Base-by-base conservation (phyloP, 1,140 invertebrate species). In the Aricia agestis region DNA sequence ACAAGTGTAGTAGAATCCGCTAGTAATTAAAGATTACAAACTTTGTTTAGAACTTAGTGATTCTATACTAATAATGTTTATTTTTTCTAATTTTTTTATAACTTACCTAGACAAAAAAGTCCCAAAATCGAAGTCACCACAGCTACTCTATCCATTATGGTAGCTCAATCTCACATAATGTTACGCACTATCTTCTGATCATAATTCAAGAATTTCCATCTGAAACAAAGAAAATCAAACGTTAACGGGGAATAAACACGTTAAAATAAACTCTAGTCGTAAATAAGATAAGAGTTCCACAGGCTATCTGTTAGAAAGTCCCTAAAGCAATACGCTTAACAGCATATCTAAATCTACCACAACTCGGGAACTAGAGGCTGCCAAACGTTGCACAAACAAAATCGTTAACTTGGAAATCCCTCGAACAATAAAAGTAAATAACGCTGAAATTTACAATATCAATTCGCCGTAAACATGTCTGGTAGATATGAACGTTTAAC, bases 71-170 rank as follows among this genome's bases (percentile, higher is more conserved):
- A 36, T 36, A 36, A 6, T 36, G 9, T 6, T 36, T 36, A 36
- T 36, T 36, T 7, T 36, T 36, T 36, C 36, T 7, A 36, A 4
- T 36, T n/a, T 67, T 19, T 31, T 19, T n/a, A 15, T 65, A 45
- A 80, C 82, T 84, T 77, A 91, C 89, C 85, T 74, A 86, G 81
- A 74, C 80, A 91, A 72, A 89, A 76, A 31, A 89, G 78, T 73
- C 83, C 85, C 63, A 91, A 66, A 72, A 91, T 75, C 71, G 85
- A 85, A 74, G 83, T 82, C 72, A 90, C 77, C 63, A 87, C 69
- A 18, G 78, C 76, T 68, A 87, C 72, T 36, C 76, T 78, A 69
- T 85, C 83, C 89, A 91, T 91, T 15, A 63, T 81, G 79, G 69
- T 19, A 58, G 61, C 67, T 73, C 76, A 83, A 73, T 84, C 75